phyloP scores from a whole-genome alignment of 37 sponge, comb jelly and placozoan genomes.

The Mnemiopsis leidyi region DNA sequence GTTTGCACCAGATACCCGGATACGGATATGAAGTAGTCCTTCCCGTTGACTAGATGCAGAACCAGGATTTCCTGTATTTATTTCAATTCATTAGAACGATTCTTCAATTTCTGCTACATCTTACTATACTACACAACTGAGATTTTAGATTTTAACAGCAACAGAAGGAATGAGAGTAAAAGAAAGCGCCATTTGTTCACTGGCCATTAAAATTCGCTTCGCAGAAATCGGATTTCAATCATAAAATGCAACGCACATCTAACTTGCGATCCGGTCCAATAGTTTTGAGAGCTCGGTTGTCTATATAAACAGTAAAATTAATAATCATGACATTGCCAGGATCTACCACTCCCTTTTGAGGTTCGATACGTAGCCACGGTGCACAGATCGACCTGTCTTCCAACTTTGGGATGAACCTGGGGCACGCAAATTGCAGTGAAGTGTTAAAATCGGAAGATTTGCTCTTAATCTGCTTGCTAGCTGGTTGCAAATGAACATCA shows the following conservation, averaged over 20 bases:
- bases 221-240: too few species aligned
- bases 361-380: conserved; percentile 34
- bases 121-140: too few species aligned
- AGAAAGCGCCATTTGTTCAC: too few species aligned
- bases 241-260: not conserved
- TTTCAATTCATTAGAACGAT: too few species aligned
- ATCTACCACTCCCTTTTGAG: conserved; percentile 4
- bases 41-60: conserved; percentile 61
- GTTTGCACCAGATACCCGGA: conserved; percentile 61
- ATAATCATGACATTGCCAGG: conserved; percentile 49
- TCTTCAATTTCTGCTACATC: too few species aligned
- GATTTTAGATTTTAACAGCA: too few species aligned
- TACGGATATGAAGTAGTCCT: conserved; percentile 57
- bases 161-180: too few species aligned
- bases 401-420: conserved; percentile 43
- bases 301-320: conserved; percentile 12
- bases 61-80: conserved; percentile 44
- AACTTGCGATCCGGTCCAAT: conserved; percentile 34
- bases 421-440: too few species aligned
- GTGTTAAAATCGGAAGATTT: too few species aligned
- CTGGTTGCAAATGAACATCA: too few species aligned
- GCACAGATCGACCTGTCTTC: conserved; percentile 61
- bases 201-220: too few species aligned
- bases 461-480: too few species aligned
- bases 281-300: conserved; percentile 46